Percentiles rank a stretch among this genome's conserved stretches.
Conservation (phyloP, 2,888 invertebrate genomes). For the Xanthorhoe designata region DNA sequence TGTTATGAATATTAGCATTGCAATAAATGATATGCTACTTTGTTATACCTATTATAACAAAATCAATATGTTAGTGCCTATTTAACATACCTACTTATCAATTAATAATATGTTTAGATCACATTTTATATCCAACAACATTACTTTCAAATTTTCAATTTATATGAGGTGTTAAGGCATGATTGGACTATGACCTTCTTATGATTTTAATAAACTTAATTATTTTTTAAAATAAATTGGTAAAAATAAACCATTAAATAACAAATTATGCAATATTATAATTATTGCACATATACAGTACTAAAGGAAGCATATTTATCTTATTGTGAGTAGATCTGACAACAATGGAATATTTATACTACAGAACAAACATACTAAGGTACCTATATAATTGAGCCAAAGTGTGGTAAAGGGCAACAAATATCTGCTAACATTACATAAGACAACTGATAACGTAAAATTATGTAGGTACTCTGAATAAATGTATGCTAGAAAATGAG, state of each 20-base stretch:
- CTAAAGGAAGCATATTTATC: constrained; percentile 10
- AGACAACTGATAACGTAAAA: background rate
- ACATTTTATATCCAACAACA: no score
- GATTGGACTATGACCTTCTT: background rate
- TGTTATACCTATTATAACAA: no score
- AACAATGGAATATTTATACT: constrained; percentile 31
- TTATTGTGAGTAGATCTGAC: constrained; percentile 11
- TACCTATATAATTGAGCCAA: background rate
- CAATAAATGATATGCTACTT: no score
- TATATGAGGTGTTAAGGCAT: background rate
- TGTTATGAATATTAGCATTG: no score
- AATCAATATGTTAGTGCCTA: no score
- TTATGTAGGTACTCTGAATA: background rate
- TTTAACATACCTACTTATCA: no score
- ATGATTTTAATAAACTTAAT: background rate
- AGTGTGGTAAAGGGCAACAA: background rate
- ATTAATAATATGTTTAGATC: no score
- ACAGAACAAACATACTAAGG: constrained; percentile 16
- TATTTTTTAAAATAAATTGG: background rate
- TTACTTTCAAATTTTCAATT: no score
- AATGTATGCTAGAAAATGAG: background rate
- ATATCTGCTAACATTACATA: constrained; percentile 6
- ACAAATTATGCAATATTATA: background rate
- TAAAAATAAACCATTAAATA: background rate
- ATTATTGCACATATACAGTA: background rate